phyloP scores from a whole-genome alignment of 2,888 invertebrate species.

The Sarcophaga rosellei region DNA sequence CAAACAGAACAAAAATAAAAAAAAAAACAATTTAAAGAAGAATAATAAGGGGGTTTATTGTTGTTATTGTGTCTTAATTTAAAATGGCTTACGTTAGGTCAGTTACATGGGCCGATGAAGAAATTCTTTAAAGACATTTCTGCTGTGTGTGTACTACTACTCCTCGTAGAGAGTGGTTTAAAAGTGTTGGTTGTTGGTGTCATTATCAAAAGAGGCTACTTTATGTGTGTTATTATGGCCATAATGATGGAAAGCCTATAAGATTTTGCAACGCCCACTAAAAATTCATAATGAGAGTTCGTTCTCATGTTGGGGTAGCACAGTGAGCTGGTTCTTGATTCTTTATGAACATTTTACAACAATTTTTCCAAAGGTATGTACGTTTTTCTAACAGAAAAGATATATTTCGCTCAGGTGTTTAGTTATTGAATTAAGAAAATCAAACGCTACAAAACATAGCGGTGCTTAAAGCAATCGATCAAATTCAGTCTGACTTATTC shows the following conservation, averaged over 20 bases:
- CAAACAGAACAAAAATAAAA: background rate
- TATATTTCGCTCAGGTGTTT: no score
- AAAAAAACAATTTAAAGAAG: background rate
- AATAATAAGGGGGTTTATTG: background rate
- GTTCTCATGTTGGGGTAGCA: no score
- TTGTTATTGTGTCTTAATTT: conserved; percentile 33
- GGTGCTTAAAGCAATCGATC: no score
- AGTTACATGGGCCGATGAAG: conserved; percentile 41
- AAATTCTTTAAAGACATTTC: conserved; percentile 4
- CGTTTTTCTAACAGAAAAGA: no score
- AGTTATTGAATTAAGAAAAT: no score
- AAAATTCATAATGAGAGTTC: background rate
- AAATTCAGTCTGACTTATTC: no score
- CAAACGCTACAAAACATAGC: no score
- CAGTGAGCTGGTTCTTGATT: no score
- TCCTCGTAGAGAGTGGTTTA: no score
- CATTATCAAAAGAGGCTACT: background rate
- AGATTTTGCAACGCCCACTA: background rate
- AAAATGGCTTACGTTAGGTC: conserved; percentile 69
- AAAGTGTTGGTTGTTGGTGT: background rate
- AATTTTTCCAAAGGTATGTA: no score
- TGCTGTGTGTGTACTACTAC: no score
- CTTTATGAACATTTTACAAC: no score
- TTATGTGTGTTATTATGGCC: background rate
- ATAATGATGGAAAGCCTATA: background rate